A percentile compares a stretch with the other conserved stretches of the same genome.
These are phyloP conservation scores for Papilio aristodemus DNA, from an alignment of 1,140 invertebrate species.

Conservation along the genomic window DNA sequence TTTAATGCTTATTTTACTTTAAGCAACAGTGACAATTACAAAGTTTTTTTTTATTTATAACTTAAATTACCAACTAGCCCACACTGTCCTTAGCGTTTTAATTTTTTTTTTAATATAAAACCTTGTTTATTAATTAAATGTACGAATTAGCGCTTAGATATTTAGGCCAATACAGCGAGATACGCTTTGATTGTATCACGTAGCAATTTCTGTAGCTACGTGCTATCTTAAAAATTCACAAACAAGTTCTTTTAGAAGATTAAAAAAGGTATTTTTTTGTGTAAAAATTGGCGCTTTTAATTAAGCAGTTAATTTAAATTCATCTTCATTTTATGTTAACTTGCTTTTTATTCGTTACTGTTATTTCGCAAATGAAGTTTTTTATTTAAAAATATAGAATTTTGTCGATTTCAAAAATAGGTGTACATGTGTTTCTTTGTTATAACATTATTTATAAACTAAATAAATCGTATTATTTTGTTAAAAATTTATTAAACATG, in stretches of 20 bases:
- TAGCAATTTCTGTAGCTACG: slow-evolving; percentile 9
- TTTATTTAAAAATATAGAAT: too few species aligned
- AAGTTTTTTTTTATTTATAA: too few species aligned
- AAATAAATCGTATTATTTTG: too few species aligned
- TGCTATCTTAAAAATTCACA: slow-evolving; percentile 6
- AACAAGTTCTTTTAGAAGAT: background rate
- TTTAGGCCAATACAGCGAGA: background rate
- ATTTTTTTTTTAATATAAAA: background rate
- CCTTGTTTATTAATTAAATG: slow-evolving; percentile 8
- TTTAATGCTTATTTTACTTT: too few species aligned
- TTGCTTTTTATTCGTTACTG: background rate
- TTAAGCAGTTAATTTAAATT: background rate
- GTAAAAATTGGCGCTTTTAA: background rate
- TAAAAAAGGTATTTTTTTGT: background rate
- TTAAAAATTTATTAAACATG: too few species aligned
- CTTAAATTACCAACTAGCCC: too few species aligned
- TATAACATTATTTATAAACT: too few species aligned
- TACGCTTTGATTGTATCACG: slow-evolving; percentile 7
- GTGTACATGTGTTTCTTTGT: too few species aligned
- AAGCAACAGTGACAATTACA: too few species aligned
- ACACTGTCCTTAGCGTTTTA: too few species aligned
- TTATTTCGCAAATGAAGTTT: too few species aligned
- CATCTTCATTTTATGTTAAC: background rate
- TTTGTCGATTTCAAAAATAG: too few species aligned
- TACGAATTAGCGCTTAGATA: background rate